These are phyloP conservation scores for Babylonia areolata DNA, from an alignment of 1,140 invertebrate species.

Conservation along the genomic window DNA sequence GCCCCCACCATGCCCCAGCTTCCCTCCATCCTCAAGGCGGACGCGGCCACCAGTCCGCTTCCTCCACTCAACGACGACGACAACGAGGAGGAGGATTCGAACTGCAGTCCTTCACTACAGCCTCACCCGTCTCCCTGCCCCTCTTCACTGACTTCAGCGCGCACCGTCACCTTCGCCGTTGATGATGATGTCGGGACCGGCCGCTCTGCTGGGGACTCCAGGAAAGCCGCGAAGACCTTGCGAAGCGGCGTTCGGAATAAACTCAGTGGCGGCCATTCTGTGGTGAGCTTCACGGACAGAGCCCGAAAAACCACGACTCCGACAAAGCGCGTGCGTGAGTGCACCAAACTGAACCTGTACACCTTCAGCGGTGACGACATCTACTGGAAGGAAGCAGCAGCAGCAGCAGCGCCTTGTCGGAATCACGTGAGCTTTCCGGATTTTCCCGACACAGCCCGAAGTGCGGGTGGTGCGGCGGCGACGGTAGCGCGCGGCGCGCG, in stretches of 20 bases:
- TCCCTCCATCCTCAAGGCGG: neutral
- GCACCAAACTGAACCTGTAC: neutral
- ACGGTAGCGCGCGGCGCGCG: neutral
- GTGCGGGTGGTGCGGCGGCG: neutral
- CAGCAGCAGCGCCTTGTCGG: neutral
- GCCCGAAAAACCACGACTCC: neutral
- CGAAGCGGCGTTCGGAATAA: too few species aligned
- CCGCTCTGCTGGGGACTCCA: too few species aligned
- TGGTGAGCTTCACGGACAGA: neutral
- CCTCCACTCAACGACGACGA: too few species aligned
- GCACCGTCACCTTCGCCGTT: slow-evolving; percentile 3
- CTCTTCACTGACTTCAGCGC: neutral
- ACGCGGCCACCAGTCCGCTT: neutral
- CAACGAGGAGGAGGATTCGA: neutral
- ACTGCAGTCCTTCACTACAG: neutral
- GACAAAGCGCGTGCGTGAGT: neutral
- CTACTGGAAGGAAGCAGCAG: too few species aligned
- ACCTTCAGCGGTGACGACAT: neutral
- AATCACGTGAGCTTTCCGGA: neutral
- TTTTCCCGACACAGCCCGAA: slow-evolving; percentile 2
- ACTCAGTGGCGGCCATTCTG: too few species aligned
- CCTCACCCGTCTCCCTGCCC: neutral
- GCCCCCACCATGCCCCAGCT: neutral
- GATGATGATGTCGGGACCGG: neutral
- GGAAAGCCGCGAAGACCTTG: too few species aligned